Percentiles rank a stretch among this genome's conserved stretches.
phyloP scores from a whole-genome alignment of 2,113 vertebrate genomes.

The Bubo blakistoni region DNA sequence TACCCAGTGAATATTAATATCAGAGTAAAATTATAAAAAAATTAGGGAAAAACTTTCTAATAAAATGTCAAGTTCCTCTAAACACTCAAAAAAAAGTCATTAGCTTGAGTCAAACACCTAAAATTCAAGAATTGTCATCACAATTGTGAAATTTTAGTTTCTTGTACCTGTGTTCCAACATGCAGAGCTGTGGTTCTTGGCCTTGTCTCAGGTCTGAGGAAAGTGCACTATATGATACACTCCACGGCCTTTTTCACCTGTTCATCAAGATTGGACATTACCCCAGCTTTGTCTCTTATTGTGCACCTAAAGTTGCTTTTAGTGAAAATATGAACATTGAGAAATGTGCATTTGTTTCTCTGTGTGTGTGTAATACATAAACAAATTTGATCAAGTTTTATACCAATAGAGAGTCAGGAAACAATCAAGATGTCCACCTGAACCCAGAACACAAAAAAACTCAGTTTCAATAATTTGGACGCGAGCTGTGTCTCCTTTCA shows the following conservation, averaged over 20 bases:
- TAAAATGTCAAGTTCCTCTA: background rate
- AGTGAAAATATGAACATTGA: background rate
- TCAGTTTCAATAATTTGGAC: background rate
- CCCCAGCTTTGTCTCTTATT: background rate
- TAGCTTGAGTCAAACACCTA: background rate
- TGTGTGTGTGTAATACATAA: background rate
- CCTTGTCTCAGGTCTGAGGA: background rate
- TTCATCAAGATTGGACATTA: background rate
- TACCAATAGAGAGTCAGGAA: background rate
- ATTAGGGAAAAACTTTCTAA: background rate
- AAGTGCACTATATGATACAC: background rate
- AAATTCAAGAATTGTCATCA: background rate
- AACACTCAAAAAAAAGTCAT: background rate
- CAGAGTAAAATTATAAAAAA: background rate
- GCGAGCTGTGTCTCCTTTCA: background rate
- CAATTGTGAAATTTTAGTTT: background rate
- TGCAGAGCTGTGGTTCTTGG: background rate
- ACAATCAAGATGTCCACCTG: background rate
- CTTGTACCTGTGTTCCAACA: background rate
- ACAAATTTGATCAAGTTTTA: background rate
- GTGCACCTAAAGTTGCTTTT: background rate
- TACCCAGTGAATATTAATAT: background rate
- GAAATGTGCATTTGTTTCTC: background rate
- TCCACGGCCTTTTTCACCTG: fast-evolving
- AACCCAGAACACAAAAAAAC: background rate